Percentiles rank a stretch among this genome's conserved stretches.
Conservation (phyloP, 1,140 invertebrate species). For the Plodia interpunctella region DNA sequence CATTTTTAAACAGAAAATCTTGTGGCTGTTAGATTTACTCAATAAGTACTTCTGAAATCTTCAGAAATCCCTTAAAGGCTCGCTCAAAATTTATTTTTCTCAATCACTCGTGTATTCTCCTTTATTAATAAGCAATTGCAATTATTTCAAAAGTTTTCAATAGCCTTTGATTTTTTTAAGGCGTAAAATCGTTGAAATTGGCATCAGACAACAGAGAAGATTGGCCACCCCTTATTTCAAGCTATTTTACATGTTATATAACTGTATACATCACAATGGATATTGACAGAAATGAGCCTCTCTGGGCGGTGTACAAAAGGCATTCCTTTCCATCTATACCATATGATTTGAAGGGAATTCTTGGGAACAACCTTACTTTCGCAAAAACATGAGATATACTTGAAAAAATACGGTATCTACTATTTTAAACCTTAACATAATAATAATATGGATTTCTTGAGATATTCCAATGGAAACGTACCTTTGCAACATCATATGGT, state of each 20-base stretch:
- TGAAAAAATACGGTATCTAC: background rate
- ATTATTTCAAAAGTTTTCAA: background rate
- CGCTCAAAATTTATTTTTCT: too few relatives aligned
- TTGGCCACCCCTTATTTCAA: background rate
- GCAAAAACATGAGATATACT: background rate
- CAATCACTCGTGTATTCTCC: too few relatives aligned
- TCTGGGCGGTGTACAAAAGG: constrained; percentile 4
- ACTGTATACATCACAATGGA: background rate
- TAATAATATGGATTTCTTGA: constrained; percentile 3
- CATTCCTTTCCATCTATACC: constrained; percentile 7
- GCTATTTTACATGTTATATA: constrained; percentile 4
- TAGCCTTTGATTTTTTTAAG: background rate
- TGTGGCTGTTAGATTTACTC: too few relatives aligned
- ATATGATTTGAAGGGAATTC: constrained; percentile 14
- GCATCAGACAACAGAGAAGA: background rate
- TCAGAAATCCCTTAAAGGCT: too few relatives aligned
- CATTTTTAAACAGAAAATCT: too few relatives aligned
- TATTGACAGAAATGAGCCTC: background rate
- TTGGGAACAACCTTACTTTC: constrained; percentile 8
- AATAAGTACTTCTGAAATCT: too few relatives aligned
- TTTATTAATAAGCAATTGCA: too few relatives aligned
- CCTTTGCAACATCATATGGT: constrained; percentile 5
- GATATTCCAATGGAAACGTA: background rate
- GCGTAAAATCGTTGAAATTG: background rate
- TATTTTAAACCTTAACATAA: background rate